Evolutionary conservation across 2,113 vertebrate species (phyloP).

Genomic region (Lycocorax pyrrhopterus): DNA sequence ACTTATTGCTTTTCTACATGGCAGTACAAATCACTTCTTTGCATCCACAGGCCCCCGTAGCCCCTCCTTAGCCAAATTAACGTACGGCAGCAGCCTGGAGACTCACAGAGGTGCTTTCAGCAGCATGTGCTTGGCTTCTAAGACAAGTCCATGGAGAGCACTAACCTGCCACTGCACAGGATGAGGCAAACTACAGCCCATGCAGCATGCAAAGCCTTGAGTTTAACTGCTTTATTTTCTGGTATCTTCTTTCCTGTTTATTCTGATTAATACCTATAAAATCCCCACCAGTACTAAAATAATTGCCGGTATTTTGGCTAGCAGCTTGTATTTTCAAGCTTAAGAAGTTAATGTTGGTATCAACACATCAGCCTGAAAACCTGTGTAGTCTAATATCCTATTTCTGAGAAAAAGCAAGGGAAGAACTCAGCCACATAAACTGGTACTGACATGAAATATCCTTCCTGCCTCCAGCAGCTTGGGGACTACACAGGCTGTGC

Average conservation of each 20-base stretch:
- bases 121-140: fast-evolving
- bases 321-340: neutral
- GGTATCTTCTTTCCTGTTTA: neutral
- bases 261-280: neutral
- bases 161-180: neutral
- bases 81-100: fast-evolving
- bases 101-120: neutral
- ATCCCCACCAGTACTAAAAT: neutral
- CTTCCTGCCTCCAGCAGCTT: neutral
- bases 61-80: neutral
- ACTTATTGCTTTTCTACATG: neutral
- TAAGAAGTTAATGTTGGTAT: neutral
- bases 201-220: neutral
- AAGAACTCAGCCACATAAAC: neutral
- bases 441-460: neutral
- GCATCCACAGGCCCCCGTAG: neutral
- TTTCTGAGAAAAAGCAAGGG: neutral
- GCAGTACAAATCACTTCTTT: neutral
- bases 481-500: neutral
- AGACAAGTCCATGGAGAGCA: neutral
- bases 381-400: neutral
- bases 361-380: neutral
- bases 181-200: neutral
- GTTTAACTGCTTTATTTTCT: neutral
- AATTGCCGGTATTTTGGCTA: neutral